These are phyloP conservation scores for Teleiodes luculella DNA, from an alignment of 2,888 invertebrate species.

Conservation along the genomic window DNA sequence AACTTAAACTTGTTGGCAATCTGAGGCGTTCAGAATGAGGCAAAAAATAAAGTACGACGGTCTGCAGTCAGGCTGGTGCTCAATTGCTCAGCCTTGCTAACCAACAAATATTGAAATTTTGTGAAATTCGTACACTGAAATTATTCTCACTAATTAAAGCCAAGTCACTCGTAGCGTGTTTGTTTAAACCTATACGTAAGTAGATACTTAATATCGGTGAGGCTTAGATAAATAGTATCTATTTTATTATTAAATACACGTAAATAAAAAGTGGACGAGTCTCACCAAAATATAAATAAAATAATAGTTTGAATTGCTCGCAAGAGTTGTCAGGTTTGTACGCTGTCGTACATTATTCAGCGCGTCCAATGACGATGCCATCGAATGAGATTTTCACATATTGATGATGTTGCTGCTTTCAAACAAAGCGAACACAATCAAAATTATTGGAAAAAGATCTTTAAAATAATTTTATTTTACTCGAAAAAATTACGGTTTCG, in stretches of 20 bases:
- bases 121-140: no score
- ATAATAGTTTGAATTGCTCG: conserved; percentile 38
- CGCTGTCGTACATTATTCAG: conserved; percentile 60
- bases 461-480: no score
- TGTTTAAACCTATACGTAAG: no score
- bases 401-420: conserved; percentile 66
- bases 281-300: conserved; percentile 4
- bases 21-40: conserved; percentile 57
- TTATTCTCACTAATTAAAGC: no score
- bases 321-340: conserved; percentile 53
- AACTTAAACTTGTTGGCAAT: conserved; percentile 61
- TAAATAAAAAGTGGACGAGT: conserved; percentile 27
- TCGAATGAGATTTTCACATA: conserved; percentile 67
- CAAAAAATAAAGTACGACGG: conserved; percentile 59
- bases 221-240: no score
- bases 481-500: no score
- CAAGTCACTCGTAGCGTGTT: no score
- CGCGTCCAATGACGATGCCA: conserved; percentile 47
- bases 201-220: no score
- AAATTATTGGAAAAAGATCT: conserved; percentile 28
- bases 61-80: conserved; percentile 35
- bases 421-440: conserved; percentile 52
- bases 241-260: no score
- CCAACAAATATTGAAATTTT: conserved; percentile 40
- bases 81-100: conserved; percentile 53